These are phyloP conservation scores for Meghimatium bilineatum DNA, from an alignment of 2,888 invertebrate genomes.

Conservation along the genomic window DNA sequence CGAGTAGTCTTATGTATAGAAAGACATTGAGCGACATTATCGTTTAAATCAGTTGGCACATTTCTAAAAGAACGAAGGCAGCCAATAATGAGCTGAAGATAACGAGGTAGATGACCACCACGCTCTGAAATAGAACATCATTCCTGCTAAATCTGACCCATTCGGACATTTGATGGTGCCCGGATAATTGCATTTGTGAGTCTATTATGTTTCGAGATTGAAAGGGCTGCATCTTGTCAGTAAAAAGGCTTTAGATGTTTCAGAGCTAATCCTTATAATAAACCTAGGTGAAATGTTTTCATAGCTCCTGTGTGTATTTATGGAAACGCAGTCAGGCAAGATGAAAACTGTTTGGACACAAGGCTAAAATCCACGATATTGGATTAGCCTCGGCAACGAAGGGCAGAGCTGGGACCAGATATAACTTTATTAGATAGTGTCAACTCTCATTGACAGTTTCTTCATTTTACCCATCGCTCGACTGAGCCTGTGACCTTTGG, in stretches of 20 bases:
- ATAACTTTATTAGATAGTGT: constrained; percentile 44
- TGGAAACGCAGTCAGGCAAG: constrained; percentile 44
- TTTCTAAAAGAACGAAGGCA: background rate
- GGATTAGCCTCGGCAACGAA: constrained; percentile 33
- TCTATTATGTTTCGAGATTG: constrained; percentile 34
- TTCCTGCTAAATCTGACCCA: background rate
- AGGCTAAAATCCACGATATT: constrained; percentile 43
- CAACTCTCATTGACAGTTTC: constrained; percentile 24
- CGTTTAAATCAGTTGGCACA: background rate
- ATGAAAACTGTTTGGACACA: constrained; percentile 49
- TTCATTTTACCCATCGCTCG: constrained; percentile 25
- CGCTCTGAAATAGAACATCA: background rate
- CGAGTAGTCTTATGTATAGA: background rate
- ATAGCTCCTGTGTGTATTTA: constrained; percentile 39
- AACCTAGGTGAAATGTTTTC: constrained; percentile 56
- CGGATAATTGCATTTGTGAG: constrained; percentile 34
- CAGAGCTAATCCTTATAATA: constrained; percentile 53
- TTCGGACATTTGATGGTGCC: constrained; percentile 20
- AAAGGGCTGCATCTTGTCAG: constrained; percentile 27
- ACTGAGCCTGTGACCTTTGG: constrained; percentile 1
- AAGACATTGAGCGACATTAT: background rate
- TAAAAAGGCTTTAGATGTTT: constrained; percentile 52
- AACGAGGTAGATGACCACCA: background rate
- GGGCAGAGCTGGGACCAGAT: constrained; percentile 12
- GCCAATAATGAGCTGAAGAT: background rate